Evolutionary conservation across 1,140 invertebrate species (phyloP).

Genomic region (Drosophila ananassae): DNA sequence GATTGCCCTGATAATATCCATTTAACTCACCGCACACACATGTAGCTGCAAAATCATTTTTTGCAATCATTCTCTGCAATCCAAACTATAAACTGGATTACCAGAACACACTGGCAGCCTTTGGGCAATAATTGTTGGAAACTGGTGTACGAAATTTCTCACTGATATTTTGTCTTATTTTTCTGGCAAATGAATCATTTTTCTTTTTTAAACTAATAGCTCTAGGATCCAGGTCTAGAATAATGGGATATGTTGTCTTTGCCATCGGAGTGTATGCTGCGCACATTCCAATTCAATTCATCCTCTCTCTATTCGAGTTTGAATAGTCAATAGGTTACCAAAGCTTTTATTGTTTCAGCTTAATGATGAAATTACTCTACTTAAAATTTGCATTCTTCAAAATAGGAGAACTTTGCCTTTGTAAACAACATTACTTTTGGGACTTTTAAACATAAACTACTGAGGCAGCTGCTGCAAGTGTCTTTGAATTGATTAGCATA

Average conservation of each 20-base stretch:
- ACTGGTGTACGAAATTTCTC: not conserved
- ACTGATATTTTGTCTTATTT: too few relatives aligned
- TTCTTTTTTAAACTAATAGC: not conserved
- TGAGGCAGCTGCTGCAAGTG: constrained; percentile 22
- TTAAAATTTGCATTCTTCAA: too few relatives aligned
- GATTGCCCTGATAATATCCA: not conserved
- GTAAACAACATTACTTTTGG: not conserved
- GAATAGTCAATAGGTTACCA: too few relatives aligned
- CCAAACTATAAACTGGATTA: not conserved
- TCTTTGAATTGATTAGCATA: constrained; percentile 37
- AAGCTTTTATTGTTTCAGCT: too few relatives aligned
- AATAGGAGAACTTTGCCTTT: too few relatives aligned
- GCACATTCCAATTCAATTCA: too few relatives aligned
- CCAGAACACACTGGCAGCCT: not conserved
- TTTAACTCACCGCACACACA: not conserved
- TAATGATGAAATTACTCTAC: too few relatives aligned
- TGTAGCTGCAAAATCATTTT: not conserved
- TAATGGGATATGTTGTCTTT: not conserved
- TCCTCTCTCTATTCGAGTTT: too few relatives aligned
- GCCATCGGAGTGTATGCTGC: not conserved
- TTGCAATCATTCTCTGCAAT: not conserved
- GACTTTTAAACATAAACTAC: constrained; percentile 9
- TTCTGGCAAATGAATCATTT: not conserved
- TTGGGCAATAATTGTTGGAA: not conserved
- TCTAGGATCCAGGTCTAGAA: not conserved